These are phyloP conservation scores for Plusia festucae DNA, from an alignment of 2,888 invertebrate genomes.

Conservation along the genomic window DNA sequence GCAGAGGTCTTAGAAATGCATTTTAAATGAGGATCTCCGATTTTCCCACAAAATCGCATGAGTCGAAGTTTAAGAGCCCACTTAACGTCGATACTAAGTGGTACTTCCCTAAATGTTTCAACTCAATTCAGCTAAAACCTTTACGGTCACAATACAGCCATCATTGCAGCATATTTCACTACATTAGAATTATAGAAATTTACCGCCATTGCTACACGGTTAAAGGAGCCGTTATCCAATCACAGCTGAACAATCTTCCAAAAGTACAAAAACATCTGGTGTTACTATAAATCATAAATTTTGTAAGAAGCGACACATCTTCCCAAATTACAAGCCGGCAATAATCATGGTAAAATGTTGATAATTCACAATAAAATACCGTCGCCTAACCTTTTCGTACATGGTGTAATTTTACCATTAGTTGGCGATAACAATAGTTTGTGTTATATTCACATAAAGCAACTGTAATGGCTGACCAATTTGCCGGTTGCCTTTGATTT, in stretches of 20 bases:
- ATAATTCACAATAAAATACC: background rate
- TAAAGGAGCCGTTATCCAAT: conserved; percentile 4
- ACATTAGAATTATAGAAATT: background rate
- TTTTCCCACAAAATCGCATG: too few relatives aligned
- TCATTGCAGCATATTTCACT: background rate
- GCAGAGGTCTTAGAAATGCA: too few relatives aligned
- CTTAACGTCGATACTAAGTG: too few relatives aligned
- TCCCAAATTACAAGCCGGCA: background rate
- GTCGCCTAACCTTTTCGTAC: conserved; percentile 11
- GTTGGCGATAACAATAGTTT: conserved; percentile 13
- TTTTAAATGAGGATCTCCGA: too few relatives aligned
- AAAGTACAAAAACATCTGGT: background rate
- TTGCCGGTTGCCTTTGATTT: conserved; percentile 18
- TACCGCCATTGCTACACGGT: background rate
- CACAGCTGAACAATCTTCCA: background rate
- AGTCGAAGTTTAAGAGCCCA: too few relatives aligned
- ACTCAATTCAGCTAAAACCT: background rate
- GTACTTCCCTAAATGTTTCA: background rate
- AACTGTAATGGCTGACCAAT: conserved; percentile 27
- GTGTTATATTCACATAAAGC: conserved; percentile 18
- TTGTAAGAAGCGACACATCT: background rate
- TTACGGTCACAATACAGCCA: background rate
- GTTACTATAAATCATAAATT: background rate
- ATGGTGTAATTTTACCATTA: conserved; percentile 27
- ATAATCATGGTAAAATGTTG: background rate